Evolutionary conservation across 2,797 vertebrate species (phyloP).

Genomic region (Thamnophis elegans): DNA sequence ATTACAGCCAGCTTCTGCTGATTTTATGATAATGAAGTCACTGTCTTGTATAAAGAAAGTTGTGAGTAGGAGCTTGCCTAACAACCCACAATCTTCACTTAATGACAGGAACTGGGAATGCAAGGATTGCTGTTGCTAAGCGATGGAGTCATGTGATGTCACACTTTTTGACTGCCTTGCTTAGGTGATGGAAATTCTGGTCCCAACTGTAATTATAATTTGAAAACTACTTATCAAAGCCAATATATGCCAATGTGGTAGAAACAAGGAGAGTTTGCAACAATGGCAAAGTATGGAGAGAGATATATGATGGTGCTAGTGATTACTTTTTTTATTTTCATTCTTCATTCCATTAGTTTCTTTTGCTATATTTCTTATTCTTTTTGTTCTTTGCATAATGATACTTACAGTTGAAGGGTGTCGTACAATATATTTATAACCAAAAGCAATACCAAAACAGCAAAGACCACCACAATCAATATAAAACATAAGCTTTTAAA

Average conservation of each 20-base stretch:
- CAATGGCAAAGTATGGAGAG: not conserved
- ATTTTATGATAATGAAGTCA: not conserved
- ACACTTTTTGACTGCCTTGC: not conserved
- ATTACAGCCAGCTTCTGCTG: not conserved
- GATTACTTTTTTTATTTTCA: not conserved
- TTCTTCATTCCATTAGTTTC: not conserved
- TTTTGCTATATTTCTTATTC: not conserved
- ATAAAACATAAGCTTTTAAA: not conserved
- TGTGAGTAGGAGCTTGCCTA: not conserved
- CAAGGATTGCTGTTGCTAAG: not conserved
- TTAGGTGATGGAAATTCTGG: not conserved
- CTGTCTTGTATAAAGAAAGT: not conserved
- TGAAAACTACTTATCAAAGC: not conserved
- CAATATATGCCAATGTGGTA: not conserved
- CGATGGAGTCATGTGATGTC: not conserved
- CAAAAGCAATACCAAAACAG: not conserved
- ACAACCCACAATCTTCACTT: not conserved
- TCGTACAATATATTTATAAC: not conserved
- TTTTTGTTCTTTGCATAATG: not conserved
- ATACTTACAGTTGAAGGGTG: not conserved
- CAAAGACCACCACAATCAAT: not conserved
- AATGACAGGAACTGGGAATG: not conserved
- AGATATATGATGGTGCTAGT: not conserved
- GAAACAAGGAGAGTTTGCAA: not conserved
- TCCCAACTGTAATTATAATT: not conserved